phyloP scores from a whole-genome alignment of 2,113 vertebrate genomes.

The Triplophysa siluroides region DNA sequence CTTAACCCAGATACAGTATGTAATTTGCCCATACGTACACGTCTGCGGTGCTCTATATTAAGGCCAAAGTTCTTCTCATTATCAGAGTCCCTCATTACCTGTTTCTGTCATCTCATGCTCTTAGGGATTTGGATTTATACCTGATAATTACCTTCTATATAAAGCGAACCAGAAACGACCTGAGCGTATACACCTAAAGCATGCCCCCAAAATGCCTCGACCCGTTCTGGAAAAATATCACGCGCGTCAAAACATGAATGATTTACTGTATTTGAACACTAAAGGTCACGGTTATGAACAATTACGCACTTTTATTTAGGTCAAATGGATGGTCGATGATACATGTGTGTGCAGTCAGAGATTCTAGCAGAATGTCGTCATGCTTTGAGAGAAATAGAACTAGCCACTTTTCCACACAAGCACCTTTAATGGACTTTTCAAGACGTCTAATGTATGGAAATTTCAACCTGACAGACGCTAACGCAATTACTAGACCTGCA shows the following conservation, averaged over 20 bases:
- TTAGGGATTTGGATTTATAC: slow-evolving; percentile 43
- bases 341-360: not conserved
- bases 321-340: slow-evolving; percentile 5
- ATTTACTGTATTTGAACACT: not conserved
- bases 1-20: slow-evolving; percentile 45
- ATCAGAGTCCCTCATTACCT: slow-evolving; percentile 41
- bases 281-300: slow-evolving; percentile 5
- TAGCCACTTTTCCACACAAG: slow-evolving; percentile 23
- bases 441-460: slow-evolving; percentile 19
- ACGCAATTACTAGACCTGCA: not conserved
- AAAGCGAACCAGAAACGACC: slow-evolving; percentile 30
- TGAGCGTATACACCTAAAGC: slow-evolving; percentile 33
- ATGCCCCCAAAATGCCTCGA: slow-evolving; percentile 38
- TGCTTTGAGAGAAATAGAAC: too few relatives aligned
- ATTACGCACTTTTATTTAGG: slow-evolving; percentile 21
- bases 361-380: not conserved
- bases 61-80: slow-evolving; percentile 45
- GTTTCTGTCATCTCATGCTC: slow-evolving; percentile 45
- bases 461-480: slow-evolving; percentile 31
- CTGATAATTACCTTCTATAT: slow-evolving; percentile 51
- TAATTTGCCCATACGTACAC: slow-evolving; percentile 40
- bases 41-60: slow-evolving; percentile 36
- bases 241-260: slow-evolving; percentile 15
- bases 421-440: slow-evolving; percentile 12
- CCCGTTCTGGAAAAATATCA: slow-evolving; percentile 20